Conservation (phyloP, 1,140 invertebrate species). For the Lepidurus apus region DNA sequence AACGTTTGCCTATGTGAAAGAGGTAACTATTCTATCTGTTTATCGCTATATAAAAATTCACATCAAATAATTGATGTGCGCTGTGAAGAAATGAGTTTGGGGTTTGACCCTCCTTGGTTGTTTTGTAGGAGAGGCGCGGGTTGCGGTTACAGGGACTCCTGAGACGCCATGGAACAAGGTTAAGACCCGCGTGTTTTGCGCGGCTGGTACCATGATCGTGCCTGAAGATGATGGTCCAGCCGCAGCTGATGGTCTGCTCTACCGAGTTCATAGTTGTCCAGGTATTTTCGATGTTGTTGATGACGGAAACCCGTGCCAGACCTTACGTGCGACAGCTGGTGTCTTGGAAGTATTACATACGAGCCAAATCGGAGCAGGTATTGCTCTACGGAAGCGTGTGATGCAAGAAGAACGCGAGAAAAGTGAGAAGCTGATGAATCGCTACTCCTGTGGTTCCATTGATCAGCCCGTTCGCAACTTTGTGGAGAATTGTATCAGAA, state of each 20-base stretch:
- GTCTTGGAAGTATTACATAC: constrained; percentile 26
- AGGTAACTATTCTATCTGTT: not conserved
- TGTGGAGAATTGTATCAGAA: not conserved
- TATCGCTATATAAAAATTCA: too few species aligned
- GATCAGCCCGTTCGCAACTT: constrained; percentile 9
- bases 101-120: constrained; percentile 17
- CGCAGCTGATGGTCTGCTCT: constrained; percentile 27
- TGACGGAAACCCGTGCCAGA: not conserved
- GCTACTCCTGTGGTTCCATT: constrained; percentile 32
- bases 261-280: constrained; percentile 32
- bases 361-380: not conserved
- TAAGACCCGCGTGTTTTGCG: not conserved
- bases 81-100: not conserved
- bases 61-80: not conserved
- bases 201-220: constrained; percentile 3
- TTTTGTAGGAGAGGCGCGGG: constrained; percentile 26
- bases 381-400: constrained; percentile 24
- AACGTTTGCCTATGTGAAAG: constrained; percentile 8
- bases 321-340: constrained; percentile 15
- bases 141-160: constrained; percentile 5
- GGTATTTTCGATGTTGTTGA: constrained; percentile 30
- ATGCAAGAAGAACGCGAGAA: not conserved
- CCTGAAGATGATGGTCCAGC: not conserved
- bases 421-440: constrained; percentile 29
- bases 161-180: constrained; percentile 11